Evolutionary conservation across 2,888 invertebrate species (phyloP).

Genomic region (Drosophila eohydei): DNA sequence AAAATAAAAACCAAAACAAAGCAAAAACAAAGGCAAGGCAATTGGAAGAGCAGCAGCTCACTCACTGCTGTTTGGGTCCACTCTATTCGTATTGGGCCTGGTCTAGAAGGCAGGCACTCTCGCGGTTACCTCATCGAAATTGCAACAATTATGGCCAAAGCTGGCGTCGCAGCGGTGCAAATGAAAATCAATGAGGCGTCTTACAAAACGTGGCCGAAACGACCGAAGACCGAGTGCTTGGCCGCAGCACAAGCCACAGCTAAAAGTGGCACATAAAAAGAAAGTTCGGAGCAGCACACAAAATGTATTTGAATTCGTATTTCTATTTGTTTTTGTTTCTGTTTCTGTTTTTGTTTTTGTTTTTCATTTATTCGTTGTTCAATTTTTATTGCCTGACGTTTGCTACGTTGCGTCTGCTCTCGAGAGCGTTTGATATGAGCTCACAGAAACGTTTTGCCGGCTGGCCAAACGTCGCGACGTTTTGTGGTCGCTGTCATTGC

Average conservation of each 20-base stretch:
- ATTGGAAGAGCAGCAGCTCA: neutral
- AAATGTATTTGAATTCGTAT: conserved; percentile 33
- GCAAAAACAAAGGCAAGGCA: neutral
- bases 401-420: conserved; percentile 6
- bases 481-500: conserved; percentile 19
- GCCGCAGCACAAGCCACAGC: conserved; percentile 64
- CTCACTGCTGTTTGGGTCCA: conserved; percentile 1
- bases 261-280: conserved; percentile 74
- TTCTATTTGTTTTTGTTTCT: conserved; percentile 37
- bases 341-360: conserved; percentile 31
- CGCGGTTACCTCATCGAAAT: conserved; percentile 72
- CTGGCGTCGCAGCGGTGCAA: conserved; percentile 32
- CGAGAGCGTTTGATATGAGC: conserved; percentile 36
- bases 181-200: conserved; percentile 76
- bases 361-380: conserved; percentile 28
- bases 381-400: conserved; percentile 28
- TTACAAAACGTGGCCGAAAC: conserved; percentile 44
- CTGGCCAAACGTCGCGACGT: conserved; percentile 2
- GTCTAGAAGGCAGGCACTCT: conserved; percentile 28
- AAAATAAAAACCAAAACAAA: conserved; percentile 15
- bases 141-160: conserved; percentile 64
- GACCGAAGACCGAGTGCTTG: conserved; percentile 54
- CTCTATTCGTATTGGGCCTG: conserved; percentile 3
- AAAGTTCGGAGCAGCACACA: conserved; percentile 58
- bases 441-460: conserved; percentile 36